Evolutionary conservation across 2,888 invertebrate genomes (phyloP), one percentile per base, ranked within the genome.

Genomic region (Lasiommata megera): DNA sequence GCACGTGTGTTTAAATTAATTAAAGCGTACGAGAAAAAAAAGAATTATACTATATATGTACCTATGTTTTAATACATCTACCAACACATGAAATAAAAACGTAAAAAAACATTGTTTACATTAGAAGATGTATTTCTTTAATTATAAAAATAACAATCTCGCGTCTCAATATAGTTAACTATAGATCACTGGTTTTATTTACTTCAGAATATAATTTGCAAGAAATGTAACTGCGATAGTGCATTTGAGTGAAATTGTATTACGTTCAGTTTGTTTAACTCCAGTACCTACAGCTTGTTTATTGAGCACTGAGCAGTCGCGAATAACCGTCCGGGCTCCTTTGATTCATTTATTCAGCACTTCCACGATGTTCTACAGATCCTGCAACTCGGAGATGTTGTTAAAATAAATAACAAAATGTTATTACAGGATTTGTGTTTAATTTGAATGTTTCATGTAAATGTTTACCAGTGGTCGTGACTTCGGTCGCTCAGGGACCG

Each of bases 311-410:
- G 34, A 44, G 29, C 44, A 44, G 44, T 44, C 44, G 29, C 29
- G 17, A 47, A 28, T 6, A 12, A 7, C n/a, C n/a, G n/a, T n/a
- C n/a, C n/a, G 0, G 8, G 18, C 37, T 36, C 12, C 48, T 48
- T 48, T 48, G 37, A 23, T 36, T 48, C 36, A 48, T 48, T 48
- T 48, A 48, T 48, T 37, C 23, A 48, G 18, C 37, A 36, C 36
- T 48, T 37, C 37, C 23, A 37, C 16, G 37, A 44, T 11, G 23
- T 48, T 37, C 14, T 9, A 23, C 18, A 12, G 12, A 11, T 14
- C 31, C 7, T 12, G 16, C 14, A 11, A 9, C 16, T 9, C 29
- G 3, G n/a, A 23, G 12, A n/a, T n/a, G 41, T 12, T 8, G 12
- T 12, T 29, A 12, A 44, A 14, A 41, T 37, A 23, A 23, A 23